These are phyloP conservation scores for Neotragus pygmaeus DNA, from an alignment of 2,113 vertebrate genomes.

Conservation along the genomic window DNA sequence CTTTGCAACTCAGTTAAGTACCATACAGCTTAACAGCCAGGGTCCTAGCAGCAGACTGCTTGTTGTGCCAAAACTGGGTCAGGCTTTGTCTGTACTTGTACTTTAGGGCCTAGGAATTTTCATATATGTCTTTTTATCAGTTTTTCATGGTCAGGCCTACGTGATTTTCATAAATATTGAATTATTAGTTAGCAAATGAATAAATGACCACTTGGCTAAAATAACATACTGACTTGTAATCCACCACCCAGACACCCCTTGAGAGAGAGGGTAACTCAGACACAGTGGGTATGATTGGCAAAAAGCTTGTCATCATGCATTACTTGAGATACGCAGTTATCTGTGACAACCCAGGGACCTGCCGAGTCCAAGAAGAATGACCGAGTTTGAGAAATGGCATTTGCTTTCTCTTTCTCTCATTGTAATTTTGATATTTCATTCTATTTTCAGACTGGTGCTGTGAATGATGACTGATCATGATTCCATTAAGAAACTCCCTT, in stretches of 20 bases:
- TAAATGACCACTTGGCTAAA: neutral
- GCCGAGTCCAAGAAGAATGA: neutral
- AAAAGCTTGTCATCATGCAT: neutral
- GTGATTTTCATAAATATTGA: neutral
- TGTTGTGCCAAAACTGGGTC: neutral
- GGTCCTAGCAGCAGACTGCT: neutral
- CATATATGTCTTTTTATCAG: neutral
- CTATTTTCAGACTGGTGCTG: neutral
- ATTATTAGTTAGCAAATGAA: neutral
- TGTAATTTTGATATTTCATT: neutral
- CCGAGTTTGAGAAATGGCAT: neutral
- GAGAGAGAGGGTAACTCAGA: neutral
- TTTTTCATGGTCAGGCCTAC: neutral
- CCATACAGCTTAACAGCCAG: neutral
- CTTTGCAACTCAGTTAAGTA: neutral
- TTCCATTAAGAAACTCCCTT: neutral
- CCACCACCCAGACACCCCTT: rapidly evolving
- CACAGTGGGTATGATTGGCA: neutral
- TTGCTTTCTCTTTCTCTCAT: neutral
- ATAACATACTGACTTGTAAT: neutral
- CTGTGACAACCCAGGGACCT: neutral
- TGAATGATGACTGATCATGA: neutral
- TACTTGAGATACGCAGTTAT: neutral
- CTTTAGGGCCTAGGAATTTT: neutral
- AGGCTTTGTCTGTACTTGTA: neutral